Conservation (phyloP, 2,797 vertebrate species). For the Acanthopagrus latus region DNA sequence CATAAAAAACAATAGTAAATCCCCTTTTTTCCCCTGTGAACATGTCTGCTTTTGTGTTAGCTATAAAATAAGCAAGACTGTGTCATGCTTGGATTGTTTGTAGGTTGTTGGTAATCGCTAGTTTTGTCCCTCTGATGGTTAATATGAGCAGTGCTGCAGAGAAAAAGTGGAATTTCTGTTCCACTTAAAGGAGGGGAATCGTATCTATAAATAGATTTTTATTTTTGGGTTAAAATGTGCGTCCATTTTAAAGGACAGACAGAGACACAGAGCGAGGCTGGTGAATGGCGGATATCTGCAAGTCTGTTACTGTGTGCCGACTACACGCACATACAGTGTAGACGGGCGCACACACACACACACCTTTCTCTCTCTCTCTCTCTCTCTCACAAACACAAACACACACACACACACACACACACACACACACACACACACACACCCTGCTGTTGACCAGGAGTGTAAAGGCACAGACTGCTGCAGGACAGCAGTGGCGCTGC, state of each 20-base stretch:
- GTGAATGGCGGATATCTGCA: conserved; percentile 77
- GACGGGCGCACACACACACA: conserved; percentile 23
- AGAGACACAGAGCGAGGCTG: conserved; percentile 64
- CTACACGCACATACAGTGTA: conserved; percentile 32
- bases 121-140: conserved; percentile 26
- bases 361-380: conserved; percentile 4
- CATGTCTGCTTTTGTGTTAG: neutral
- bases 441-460: conserved; percentile 72
- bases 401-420: conserved; percentile 32
- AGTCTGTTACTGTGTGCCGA: conserved; percentile 67
- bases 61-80: neutral
- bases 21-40: neutral
- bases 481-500: conserved; percentile 78
- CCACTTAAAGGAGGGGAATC: conserved; percentile 67
- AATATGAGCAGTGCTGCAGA: conserved; percentile 19
- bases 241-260: conserved; percentile 80
- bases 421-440: conserved; percentile 33
- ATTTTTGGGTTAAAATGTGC: conserved; percentile 80
- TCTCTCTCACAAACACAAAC: conserved; percentile 23
- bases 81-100: conserved; percentile 8
- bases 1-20: neutral
- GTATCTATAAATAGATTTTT: conserved; percentile 77
- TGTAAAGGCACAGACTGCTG: conserved; percentile 75
- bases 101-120: conserved; percentile 14
- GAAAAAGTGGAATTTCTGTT: conserved; percentile 61